Percentiles rank a stretch among this genome's conserved stretches.
These are phyloP conservation scores for Villa cingulata DNA, from an alignment of 2,888 invertebrate genomes.

Conservation along the genomic window DNA sequence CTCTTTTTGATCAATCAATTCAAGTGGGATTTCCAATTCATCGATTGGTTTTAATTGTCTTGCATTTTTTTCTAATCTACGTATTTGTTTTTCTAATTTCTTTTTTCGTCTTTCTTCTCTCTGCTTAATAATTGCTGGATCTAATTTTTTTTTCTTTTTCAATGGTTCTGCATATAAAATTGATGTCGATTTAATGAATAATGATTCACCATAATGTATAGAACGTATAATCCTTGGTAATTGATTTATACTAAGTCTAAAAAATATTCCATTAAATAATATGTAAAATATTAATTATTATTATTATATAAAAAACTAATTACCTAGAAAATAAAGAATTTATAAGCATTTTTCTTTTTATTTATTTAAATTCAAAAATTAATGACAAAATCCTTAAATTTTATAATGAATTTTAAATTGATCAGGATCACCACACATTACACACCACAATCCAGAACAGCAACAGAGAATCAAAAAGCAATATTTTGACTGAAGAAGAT, in stretches of 20 bases:
- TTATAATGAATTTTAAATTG: no score
- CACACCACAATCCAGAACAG: no score
- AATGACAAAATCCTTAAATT: no score
- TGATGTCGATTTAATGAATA: constrained; percentile 17
- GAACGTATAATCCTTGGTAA: background rate
- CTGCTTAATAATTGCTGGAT: constrained; percentile 64
- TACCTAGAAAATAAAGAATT: background rate
- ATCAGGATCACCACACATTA: no score
- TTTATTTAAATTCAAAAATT: no score
- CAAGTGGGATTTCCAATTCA: constrained; percentile 64
- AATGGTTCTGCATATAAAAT: constrained; percentile 58
- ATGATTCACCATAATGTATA: background rate
- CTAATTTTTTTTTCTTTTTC: constrained; percentile 77
- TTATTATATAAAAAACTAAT: background rate
- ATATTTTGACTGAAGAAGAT: no score
- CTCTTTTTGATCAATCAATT: constrained; percentile 50
- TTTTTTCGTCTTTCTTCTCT: constrained; percentile 70
- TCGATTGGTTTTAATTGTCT: constrained; percentile 79
- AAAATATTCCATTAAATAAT: background rate
- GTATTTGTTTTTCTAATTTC: constrained; percentile 77
- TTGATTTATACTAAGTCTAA: background rate
- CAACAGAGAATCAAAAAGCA: no score
- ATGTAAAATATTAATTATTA: background rate
- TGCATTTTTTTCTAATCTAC: constrained; percentile 63
- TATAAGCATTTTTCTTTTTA: background rate